Evolutionary conservation across 2,888 invertebrate species (phyloP).

Genomic region (Drosophila ezoana): DNA sequence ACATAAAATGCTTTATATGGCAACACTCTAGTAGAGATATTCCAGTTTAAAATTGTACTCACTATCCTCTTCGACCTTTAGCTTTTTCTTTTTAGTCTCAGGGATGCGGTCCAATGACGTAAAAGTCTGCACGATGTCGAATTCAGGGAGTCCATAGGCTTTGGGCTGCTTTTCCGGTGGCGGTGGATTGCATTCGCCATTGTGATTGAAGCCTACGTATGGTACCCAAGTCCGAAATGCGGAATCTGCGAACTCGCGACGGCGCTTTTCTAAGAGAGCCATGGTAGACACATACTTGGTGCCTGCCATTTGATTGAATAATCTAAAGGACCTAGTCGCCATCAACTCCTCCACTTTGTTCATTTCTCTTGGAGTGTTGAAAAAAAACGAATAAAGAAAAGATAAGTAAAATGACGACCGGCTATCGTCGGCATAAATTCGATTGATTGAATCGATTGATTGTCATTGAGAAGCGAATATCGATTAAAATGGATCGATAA

Average conservation of each 20-base stretch:
- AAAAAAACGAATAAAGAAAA: background rate
- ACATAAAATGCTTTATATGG: background rate
- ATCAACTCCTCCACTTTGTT: slow-evolving; percentile 12
- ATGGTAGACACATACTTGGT: background rate
- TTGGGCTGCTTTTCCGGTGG: background rate
- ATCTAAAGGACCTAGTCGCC: slow-evolving; percentile 31
- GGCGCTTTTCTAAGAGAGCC: background rate
- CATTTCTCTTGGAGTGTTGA: background rate
- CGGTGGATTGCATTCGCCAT: background rate
- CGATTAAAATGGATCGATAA: too few species aligned
- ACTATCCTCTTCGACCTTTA: background rate
- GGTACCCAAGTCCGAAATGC: slow-evolving; percentile 19
- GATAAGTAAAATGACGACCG: background rate
- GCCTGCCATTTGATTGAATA: slow-evolving; percentile 32
- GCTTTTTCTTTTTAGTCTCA: background rate
- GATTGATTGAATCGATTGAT: too few species aligned
- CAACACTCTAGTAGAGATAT: background rate
- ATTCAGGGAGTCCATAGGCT: slow-evolving; percentile 7
- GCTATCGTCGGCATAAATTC: too few species aligned
- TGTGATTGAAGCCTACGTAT: slow-evolving; percentile 16
- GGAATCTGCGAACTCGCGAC: slow-evolving; percentile 2
- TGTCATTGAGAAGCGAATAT: too few species aligned
- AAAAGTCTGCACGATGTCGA: slow-evolving; percentile 13
- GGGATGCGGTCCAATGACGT: background rate
- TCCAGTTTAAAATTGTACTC: slow-evolving; percentile 2